These are phyloP conservation scores for Caenorhabditis wallacei DNA, from an alignment of 2,888 invertebrate genomes.

Conservation along the genomic window DNA sequence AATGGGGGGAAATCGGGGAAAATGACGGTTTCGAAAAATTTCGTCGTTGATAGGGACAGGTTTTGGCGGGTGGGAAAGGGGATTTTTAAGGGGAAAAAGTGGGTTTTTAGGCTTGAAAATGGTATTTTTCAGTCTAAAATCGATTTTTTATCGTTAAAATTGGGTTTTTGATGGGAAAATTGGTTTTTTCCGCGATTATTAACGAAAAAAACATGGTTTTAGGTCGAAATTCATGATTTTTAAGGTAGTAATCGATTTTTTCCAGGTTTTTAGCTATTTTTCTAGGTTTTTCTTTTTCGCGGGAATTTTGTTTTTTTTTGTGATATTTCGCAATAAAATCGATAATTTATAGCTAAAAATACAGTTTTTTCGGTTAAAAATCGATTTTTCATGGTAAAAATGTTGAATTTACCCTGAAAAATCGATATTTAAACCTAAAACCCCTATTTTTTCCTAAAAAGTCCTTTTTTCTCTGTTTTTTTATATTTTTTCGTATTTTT, in stretches of 20 bases:
- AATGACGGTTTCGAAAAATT: slow-evolving; percentile 9
- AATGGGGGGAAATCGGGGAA: not conserved
- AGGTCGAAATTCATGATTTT: not conserved
- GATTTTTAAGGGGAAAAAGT: slow-evolving; percentile 2
- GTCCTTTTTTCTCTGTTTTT: too few species aligned
- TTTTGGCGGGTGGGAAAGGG: not conserved
- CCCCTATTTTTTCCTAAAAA: too few species aligned
- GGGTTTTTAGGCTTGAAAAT: too few species aligned
- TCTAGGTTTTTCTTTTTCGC: not conserved
- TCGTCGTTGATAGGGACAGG: not conserved
- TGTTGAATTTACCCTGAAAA: too few species aligned
- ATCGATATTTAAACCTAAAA: too few species aligned
- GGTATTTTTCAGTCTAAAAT: not conserved
- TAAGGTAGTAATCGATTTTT: not conserved
- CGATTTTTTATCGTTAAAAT: not conserved
- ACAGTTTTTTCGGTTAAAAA: not conserved
- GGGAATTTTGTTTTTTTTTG: not conserved
- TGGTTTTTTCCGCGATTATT: too few species aligned
- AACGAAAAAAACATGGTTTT: not conserved
- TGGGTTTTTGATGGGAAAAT: not conserved
- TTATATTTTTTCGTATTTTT: too few species aligned
- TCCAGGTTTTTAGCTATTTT: not conserved
- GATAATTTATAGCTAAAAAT: not conserved
- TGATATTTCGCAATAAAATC: not conserved
- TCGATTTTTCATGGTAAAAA: not conserved